Base-by-base conservation (phyloP, 2,113 vertebrate species). In the Eretmochelys imbricata region DNA sequence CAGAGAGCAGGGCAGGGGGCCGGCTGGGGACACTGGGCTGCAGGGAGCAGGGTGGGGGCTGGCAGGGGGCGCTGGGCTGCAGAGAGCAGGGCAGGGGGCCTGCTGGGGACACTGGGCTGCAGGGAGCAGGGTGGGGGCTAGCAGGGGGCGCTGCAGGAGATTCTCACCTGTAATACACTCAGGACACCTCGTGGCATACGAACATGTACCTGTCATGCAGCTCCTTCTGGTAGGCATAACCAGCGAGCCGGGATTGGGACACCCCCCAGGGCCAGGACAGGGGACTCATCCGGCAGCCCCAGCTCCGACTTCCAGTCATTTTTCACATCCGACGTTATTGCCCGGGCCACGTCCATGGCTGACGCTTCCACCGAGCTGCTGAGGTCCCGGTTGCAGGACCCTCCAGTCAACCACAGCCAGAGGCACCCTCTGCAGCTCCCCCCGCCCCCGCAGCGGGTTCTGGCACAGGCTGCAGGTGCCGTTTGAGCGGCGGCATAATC, bases 121-220 rank as follows among this genome's bases (percentile, higher is more conserved):
- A 10, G 55, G 10, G 55, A 24, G 55, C 8, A 24, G 55, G 24
- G 24, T 1, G n/a, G n/a, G n/a, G n/a, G 22, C 54, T 22, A 24
- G 54, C 22, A 55, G 54, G 20, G 8, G 54, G 22, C 54, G 2
- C 3, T 10, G 16, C 65, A 4, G 19, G 35, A 19, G 19, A 10
- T 8, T 72, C 94, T 97, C 92, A 99, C 99, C 98, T 99, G 97
- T 99, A 99, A 87, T 97, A 98, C 42, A 87, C 95, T 35, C 99
- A 99, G 54, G 96, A 97, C 55, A 99, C 82, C 14, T 93, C 88
- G 12, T 99, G 99, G 8, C 82, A 98, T 5, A 90, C 94, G 85
- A 99, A 99, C 98, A 22, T n/a, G 91, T 98, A 99, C 83, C 98
- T 97, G 98, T 99, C 99, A 16, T 86, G 89, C 85, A 98, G 98